Base-by-base conservation (phyloP, 1,140 invertebrate species). In the Tetragonula clypearis region DNA sequence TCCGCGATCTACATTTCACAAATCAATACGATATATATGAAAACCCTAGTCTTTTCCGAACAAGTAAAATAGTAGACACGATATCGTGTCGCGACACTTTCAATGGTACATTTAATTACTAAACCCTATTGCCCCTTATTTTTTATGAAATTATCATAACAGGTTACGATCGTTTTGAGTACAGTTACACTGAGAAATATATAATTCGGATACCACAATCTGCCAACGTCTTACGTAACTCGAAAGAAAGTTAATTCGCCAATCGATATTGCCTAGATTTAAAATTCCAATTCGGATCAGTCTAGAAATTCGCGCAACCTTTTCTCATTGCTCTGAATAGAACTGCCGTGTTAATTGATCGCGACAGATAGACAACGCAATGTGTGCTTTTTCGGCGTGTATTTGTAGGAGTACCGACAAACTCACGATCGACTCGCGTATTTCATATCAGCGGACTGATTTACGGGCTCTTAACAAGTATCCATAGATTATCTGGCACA, bases 311-410 rank as follows among this genome's bases (percentile, higher is more conserved):
- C 56, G 30, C 62, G 35, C 65, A 12, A 2, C 71, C 35, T 76
- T 66, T 72, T 30, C 66, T 60, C 62, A 65, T 87, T 76, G 78
- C 56, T 87, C 82, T 75, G 56, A 69, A 26, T n/a, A 56, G 77
- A 78, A 73, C 87, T 85, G 82, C 71, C 72, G 8, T 21, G 21
- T 58, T 85, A 85, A 87, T 88, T 87, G 87, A 88, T 79, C 69
- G 55, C 19, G 1, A 30, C 30, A 30, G 15, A 21, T 78, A 30
- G 84, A 85, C 84, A 58, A 79, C 30, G 23, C 49, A 26, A n/a
- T 49, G 41, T 15, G 49, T 26, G 26, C 21, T 23, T 41, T 41
- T 55, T 69, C 78, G 77, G 17, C 58, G 4, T 49, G 26, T n/a
- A 30, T 55, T 30, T 26, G 21, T 21, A 62, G 49, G 19, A 23